These are phyloP conservation scores for Cremastobaeus sp. DNA, from an alignment of 2,888 invertebrate species.

Conservation along the genomic window DNA sequence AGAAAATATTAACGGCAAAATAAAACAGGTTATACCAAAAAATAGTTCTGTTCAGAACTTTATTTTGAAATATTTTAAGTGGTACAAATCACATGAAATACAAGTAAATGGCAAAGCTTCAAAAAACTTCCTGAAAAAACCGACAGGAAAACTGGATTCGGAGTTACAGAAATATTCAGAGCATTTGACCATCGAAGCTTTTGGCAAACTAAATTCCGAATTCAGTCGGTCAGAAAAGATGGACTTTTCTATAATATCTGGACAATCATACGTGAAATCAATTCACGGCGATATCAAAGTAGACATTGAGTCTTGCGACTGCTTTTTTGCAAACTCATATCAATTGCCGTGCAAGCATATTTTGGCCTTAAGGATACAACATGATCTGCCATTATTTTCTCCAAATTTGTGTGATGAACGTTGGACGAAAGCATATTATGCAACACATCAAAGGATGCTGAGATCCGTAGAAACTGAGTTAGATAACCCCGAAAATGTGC, in stretches of 20 bases:
- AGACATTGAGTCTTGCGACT: neutral
- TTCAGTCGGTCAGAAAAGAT: neutral
- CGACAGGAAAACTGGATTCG: too few species aligned
- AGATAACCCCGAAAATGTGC: too few species aligned
- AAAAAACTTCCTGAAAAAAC: neutral
- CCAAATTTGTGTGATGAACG: neutral
- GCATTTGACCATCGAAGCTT: neutral
- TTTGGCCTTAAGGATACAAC: neutral
- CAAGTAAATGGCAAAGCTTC: neutral
- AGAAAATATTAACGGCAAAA: slow-evolving; percentile 22
- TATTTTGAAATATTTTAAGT: neutral
- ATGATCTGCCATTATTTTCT: neutral
- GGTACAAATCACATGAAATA: neutral
- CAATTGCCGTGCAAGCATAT: neutral
- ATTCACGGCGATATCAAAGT: too few species aligned
- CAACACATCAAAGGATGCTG: neutral
- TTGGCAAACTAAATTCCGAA: neutral
- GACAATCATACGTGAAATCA: neutral
- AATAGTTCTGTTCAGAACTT: neutral
- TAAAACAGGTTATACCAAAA: slow-evolving; percentile 12
- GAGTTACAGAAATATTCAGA: neutral
- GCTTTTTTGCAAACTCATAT: neutral
- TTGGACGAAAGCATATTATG: neutral
- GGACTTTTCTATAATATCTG: neutral
- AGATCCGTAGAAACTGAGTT: too few species aligned